These are phyloP conservation scores for Lithosia quadra DNA, from an alignment of 2,888 invertebrate genomes.

Conservation along the genomic window DNA sequence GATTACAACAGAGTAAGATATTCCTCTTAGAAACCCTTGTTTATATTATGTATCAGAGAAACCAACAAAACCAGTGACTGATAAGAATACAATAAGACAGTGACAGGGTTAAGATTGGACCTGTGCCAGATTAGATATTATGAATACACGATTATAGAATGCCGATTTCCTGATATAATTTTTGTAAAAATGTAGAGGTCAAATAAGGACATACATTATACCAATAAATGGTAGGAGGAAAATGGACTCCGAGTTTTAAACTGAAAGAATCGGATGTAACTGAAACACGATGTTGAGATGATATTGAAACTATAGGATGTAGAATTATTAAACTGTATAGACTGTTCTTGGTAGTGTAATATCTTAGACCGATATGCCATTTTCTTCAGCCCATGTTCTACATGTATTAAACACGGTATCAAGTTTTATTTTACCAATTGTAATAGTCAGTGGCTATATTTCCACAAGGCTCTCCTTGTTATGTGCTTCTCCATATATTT, in stretches of 20 bases:
- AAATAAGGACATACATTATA: background rate
- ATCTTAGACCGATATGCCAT: too few relatives aligned
- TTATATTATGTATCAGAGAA: background rate
- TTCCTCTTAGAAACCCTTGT: background rate
- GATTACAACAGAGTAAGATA: background rate
- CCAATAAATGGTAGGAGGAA: background rate
- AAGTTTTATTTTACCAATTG: too few relatives aligned
- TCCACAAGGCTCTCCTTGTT: too few relatives aligned
- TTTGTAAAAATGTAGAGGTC: background rate
- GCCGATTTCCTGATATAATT: slow-evolving; percentile 4
- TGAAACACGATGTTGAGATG: too few relatives aligned
- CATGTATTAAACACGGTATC: too few relatives aligned
- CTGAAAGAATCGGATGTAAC: background rate
- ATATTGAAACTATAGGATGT: too few relatives aligned
- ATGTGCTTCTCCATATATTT: too few relatives aligned
- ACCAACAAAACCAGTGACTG: background rate
- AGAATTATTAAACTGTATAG: too few relatives aligned
- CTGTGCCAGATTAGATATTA: background rate
- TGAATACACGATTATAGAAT: background rate
- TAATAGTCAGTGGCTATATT: too few relatives aligned
- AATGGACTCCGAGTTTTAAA: background rate
- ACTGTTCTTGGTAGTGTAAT: too few relatives aligned
- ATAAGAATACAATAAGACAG: background rate
- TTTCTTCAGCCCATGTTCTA: too few relatives aligned
- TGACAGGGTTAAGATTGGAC: background rate